Percentiles rank a stretch among this genome's conserved stretches.
phyloP scores from a whole-genome alignment of 1,140 invertebrate genomes.

The Aricia agestis region DNA sequence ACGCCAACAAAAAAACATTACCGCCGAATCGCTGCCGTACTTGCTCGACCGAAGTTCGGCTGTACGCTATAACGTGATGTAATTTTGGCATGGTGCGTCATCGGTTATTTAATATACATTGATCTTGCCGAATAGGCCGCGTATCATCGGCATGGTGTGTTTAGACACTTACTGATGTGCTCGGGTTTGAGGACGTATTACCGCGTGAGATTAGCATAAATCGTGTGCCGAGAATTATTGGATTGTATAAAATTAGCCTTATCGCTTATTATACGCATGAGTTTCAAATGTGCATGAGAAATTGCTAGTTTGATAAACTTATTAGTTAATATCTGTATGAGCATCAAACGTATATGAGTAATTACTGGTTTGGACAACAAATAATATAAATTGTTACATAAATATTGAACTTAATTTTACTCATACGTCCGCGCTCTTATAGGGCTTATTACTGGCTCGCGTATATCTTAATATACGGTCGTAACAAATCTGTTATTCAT shows the following conservation, averaged over 20 bases:
- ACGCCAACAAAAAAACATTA: too few relatives aligned
- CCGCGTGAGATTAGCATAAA: background rate
- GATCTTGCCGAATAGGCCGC: too few relatives aligned
- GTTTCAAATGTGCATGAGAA: background rate
- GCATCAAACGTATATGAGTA: background rate
- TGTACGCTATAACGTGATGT: too few relatives aligned
- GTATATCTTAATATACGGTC: background rate
- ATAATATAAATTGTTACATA: background rate
- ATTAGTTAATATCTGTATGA: background rate
- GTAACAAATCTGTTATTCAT: constrained; percentile 5
- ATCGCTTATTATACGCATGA: background rate
- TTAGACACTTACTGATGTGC: background rate
- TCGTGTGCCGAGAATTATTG: background rate
- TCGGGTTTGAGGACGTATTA: background rate
- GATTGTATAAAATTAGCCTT: background rate
- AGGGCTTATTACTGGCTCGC: background rate
- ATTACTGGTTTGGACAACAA: too few relatives aligned
- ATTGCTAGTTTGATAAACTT: too few relatives aligned
- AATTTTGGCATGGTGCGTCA: too few relatives aligned
- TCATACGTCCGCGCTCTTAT: background rate
- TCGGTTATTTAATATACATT: too few relatives aligned
- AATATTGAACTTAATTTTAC: background rate
- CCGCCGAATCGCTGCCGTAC: too few relatives aligned
- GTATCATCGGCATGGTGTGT: too few relatives aligned
- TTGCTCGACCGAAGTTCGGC: too few relatives aligned